A percentile compares a stretch with the other conserved stretches of the same genome.
Evolutionary conservation across 1,140 invertebrate genomes (phyloP).

Genomic region (Pseudobourletiella spinata): DNA sequence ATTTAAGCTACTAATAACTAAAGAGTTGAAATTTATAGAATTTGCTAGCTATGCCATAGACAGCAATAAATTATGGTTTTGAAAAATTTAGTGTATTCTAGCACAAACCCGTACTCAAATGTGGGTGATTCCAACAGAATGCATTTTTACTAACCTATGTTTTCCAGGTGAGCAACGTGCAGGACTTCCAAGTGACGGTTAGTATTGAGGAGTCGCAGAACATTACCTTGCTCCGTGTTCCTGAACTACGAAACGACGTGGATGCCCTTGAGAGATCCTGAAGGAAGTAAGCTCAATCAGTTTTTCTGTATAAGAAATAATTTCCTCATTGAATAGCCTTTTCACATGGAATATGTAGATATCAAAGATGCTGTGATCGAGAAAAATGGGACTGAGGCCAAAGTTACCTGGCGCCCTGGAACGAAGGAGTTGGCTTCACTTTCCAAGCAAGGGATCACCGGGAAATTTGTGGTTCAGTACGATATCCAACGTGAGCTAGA

Average conservation of each 20-base stretch:
- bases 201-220: conserved; percentile 49
- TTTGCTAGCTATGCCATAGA: no score
- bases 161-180: conserved; percentile 17
- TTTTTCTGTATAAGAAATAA: neutral
- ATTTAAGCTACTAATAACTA: no score
- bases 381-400: conserved; percentile 26
- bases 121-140: neutral
- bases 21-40: no score
- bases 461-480: conserved; percentile 56
- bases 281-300: conserved; percentile 39
- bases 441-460: conserved; percentile 46
- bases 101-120: neutral
- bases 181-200: conserved; percentile 48
- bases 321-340: neutral
- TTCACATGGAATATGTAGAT: conserved; percentile 13
- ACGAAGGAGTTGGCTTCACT: conserved; percentile 44
- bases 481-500: conserved; percentile 48
- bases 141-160: no score
- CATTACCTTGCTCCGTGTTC: conserved; percentile 48
- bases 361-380: conserved; percentile 31
- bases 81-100: no score
- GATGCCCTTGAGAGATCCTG: conserved; percentile 42
- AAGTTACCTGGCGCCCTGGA: conserved; percentile 43
- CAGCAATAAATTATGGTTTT: no score
- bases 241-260: conserved; percentile 52